Evolutionary conservation across 1,140 invertebrate species (phyloP), one percentile per base, ranked within the genome.

Genomic region (Archivesica marissinica): DNA sequence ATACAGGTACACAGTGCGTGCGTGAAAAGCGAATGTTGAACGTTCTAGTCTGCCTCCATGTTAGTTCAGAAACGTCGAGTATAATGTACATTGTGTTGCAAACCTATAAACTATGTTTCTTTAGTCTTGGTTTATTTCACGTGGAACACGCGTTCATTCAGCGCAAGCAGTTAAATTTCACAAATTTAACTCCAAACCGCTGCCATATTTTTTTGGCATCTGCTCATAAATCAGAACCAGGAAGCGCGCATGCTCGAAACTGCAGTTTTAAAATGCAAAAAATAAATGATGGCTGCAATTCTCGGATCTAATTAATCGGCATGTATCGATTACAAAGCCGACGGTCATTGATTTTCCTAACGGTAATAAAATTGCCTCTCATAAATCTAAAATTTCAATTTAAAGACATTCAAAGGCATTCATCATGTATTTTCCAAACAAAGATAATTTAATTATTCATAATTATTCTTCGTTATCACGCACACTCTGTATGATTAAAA

Each of bases 341-440:
- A 1, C 41, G 72, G 47, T 2, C 50, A 75, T 75, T 54, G 72
- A 75, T 75, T 54, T 75, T 54, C 72, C 72, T 75, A 20, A 35
- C 35, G 30, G 72, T 75, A 75, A 75, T 75, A 54, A 75, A 75
- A 54, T 75, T 54, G 72, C 54, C 56, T 17, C 28, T n/a, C 35
- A 78, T 78, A 78, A 78, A 78, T 78, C 35, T 78, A 64, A 78
- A 78, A 78, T 78, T 78, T 78, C 76, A 78, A 78, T 78, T 78
- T 78, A 78, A 78, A 78, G 54, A 64, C 76, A 56, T 64, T 78
- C 39, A 78, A 78, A 78, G 76, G 41, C 76, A 64, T 47, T 64
- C 59, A 59, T 44, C 39, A 61, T 78, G 76, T 78, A 64, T 78
- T 78, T 78, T 78, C 28, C 76, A 78, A 78, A 78, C 76, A 78